phyloP scores from a whole-genome alignment of 2,888 invertebrate species.

The Ectemnius lituratus region DNA sequence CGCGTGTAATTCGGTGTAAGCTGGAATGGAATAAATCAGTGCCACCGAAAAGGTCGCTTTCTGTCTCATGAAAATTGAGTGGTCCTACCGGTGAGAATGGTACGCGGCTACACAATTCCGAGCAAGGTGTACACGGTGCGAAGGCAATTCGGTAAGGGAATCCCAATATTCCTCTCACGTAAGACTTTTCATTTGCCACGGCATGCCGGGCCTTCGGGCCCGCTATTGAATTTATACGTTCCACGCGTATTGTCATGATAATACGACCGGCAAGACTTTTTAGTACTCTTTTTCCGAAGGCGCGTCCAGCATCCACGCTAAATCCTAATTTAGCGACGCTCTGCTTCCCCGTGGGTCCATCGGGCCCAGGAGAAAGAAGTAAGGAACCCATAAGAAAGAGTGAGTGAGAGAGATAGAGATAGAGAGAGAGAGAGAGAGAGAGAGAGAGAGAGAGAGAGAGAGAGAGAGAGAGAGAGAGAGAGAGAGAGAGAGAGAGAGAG shows the following conservation, averaged over 20 bases:
- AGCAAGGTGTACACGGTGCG: conserved; percentile 7
- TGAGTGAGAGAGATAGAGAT: neutral
- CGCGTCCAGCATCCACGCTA: conserved; percentile 31
- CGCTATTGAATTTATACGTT: conserved; percentile 34
- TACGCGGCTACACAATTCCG: neutral
- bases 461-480: neutral
- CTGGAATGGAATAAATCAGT: neutral
- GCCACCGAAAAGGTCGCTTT: neutral
- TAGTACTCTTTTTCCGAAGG: conserved; percentile 10
- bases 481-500: neutral
- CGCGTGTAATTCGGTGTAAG: conserved; percentile 2
- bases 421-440: neutral
- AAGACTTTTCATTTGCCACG: conserved; percentile 18
- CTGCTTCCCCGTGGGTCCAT: neutral
- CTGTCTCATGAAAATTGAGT: conserved; percentile 14
- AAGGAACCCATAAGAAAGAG: neutral
- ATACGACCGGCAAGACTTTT: conserved; percentile 27
- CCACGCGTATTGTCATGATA: conserved; percentile 34
- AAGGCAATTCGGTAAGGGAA: neutral
- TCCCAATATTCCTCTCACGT: conserved; percentile 16
- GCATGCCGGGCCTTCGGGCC: conserved; percentile 11
- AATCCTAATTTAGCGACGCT: conserved; percentile 53
- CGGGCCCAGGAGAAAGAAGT: conserved; percentile 14
- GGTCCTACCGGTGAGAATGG: conserved; percentile 6
- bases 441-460: neutral